Base-by-base conservation (phyloP, 2,888 invertebrate genomes). In the Eupithecia tripunctaria region DNA sequence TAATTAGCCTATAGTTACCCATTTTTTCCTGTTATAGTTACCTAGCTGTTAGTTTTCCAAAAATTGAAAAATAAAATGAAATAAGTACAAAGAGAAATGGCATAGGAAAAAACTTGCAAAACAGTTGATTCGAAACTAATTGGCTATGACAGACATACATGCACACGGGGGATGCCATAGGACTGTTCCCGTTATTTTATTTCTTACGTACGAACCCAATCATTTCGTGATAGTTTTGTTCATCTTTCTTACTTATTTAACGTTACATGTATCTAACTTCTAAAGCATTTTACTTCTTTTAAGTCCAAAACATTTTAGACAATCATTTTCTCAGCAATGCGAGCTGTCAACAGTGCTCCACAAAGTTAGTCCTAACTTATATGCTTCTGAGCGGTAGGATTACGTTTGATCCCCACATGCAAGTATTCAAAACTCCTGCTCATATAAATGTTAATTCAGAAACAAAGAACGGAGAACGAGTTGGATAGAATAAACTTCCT, bases 381-480 rank as follows among this genome's bases (percentile, higher is more conserved):
- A 68, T 73, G 25, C 27, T 21, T 62, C 67, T 72, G 59, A 70
- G 67, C 32, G 47, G 68, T 64, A 64, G 69, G 68, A 75, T 66
- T 70, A 70, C 62, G 62, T 65, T 62, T 73, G 68, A 70, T 65
- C 70, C 72, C 51, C 70, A 71, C 67, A 82, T 84, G 82, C 84
- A 85, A 84, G 84, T 85, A 87, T 85, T 88, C 85, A 86, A 88
- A 88, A 88, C 85, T 87, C 82, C 72, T 83, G 83, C 85, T 88
- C 88, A 89, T 89, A 89, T 89, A 89, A 86, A 89, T 89, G 89
- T 86, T 86, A 89, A 88, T 89, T 84, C 78, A 76, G 80, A 84
- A 85, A 86, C 84, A 86, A 85, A 86, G 80, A 80, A 79, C 69
- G 73, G 25, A 71, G 77, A 68, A 79, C 79, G 76, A 69, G 63